Base-by-base conservation (phyloP, 1,140 invertebrate genomes). In the Odontomachus brunneus region DNA sequence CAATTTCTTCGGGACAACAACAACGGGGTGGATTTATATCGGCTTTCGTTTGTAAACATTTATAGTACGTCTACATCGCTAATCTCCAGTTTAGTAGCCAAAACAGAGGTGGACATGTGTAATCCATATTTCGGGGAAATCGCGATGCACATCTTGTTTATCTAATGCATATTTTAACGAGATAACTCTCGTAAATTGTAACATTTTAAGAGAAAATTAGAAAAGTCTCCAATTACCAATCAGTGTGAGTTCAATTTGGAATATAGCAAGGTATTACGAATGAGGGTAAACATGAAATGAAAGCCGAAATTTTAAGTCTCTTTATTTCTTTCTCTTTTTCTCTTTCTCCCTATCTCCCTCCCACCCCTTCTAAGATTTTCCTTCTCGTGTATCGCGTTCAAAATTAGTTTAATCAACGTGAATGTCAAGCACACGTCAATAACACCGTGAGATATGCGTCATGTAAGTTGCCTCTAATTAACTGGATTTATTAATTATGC, bases 401-500 rank as follows among this genome's bases (percentile, higher is more conserved):
- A 51, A 17, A 33, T 33, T 3, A 5, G 1, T 51, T 49, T 63
- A 60, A 74, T 26, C 29, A 22, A 57, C 5, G 19, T 51, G n/a
- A 76, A 66, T 38, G 29, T 75, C 26, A 7, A 29, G 14, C 44
- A 24, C 19, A 15, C 11, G 15, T 60, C 33, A 73, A 38, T 73
- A 38, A 73, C 14, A 33, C 57, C 29, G 57, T 24, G 11, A 38
- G n/a, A n/a, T n/a, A n/a, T 19, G 12, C 44, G 44, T n/a, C 38
- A 51, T 33, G 19, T 24, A 49, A 48, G 38, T 49, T 38, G 55
- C 15, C 55, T 48, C 22, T n/a, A 76, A 65, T 76, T 66, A 51
- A 65, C 53, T 62, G 15, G 74, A 53, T 67, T 78, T 5, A 62
- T 53, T 67, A 67, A 78, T 78, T 78, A 22, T 63, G 38, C 38